Percentiles rank a stretch among this genome's conserved stretches.
These are phyloP conservation scores for Perizoma affinitatum DNA, from an alignment of 2,888 invertebrate genomes.

Conservation along the genomic window DNA sequence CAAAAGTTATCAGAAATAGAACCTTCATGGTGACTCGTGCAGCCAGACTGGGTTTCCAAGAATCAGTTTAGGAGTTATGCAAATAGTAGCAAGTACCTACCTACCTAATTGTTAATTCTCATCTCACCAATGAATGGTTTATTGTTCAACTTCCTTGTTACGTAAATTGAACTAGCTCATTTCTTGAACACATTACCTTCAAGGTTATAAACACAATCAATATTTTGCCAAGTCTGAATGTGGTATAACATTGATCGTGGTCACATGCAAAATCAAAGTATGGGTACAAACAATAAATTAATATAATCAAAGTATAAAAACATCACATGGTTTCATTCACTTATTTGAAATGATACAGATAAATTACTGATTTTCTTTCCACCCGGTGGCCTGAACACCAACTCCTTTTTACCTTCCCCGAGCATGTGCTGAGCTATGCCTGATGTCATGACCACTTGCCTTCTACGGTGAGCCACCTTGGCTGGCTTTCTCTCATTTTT, in stretches of 20 bases:
- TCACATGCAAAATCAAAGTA: neutral
- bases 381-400: slow-evolving; percentile 57
- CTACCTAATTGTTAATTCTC: slow-evolving; percentile 22
- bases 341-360: slow-evolving; percentile 63
- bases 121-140: slow-evolving; percentile 11
- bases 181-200: neutral
- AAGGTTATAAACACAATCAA: neutral
- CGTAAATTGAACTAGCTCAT: slow-evolving; percentile 3
- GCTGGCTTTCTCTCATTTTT: slow-evolving; percentile 24
- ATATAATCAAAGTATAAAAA: slow-evolving; percentile 22
- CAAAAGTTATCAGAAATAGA: slow-evolving; percentile 8
- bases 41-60: slow-evolving; percentile 13
- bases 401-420: slow-evolving; percentile 52
- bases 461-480: slow-evolving; percentile 16
- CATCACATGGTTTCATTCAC: slow-evolving; percentile 9
- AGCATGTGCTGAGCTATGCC: slow-evolving; percentile 41
- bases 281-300: neutral
- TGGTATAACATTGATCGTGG: too few relatives aligned
- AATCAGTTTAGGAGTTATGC: slow-evolving; percentile 8
- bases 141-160: slow-evolving; percentile 29
- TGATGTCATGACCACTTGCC: slow-evolving; percentile 38
- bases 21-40: slow-evolving; percentile 24
- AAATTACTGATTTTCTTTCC: slow-evolving; percentile 63
- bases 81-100: neutral
- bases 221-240: too few relatives aligned